A percentile compares a stretch with the other conserved stretches of the same genome.
phyloP scores from a whole-genome alignment of 2,797 vertebrate genomes.

The Pangasius larnaudii region DNA sequence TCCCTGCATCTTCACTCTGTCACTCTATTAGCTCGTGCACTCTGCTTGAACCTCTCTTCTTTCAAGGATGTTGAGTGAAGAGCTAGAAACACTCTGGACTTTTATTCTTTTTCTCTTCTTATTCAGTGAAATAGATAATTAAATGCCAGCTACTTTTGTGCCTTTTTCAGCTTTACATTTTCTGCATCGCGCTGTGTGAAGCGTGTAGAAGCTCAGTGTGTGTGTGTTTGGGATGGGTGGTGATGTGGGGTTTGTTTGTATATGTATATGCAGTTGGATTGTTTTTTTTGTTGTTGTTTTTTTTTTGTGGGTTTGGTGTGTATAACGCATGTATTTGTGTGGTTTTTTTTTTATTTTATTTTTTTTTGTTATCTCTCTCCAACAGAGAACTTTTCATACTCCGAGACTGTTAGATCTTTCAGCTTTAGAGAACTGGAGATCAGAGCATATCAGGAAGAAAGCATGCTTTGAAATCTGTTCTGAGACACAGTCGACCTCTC shows the following conservation, averaged over 20 bases:
- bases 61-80: conserved; percentile 21
- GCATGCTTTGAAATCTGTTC: conserved; percentile 70
- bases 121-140: background rate
- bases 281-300: background rate
- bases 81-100: background rate
- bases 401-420: conserved; percentile 52
- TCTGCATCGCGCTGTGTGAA: conserved; percentile 3
- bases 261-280: conserved; percentile 1
- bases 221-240: conserved; percentile 46
- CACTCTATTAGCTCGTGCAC: conserved; percentile 63
- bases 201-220: conserved; percentile 26
- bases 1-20: conserved; percentile 77
- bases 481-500: conserved; percentile 68
- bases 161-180: background rate
- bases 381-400: conserved; percentile 70
- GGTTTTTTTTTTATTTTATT: background rate
- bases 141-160: conserved; percentile 7
- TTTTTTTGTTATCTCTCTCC: conserved; percentile 62
- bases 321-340: conserved; percentile 53
- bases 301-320: conserved; percentile 2
- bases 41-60: conserved; percentile 48
- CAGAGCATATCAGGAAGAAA: conserved; percentile 65
- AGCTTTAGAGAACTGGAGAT: conserved; percentile 69
- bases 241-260: conserved; percentile 25
- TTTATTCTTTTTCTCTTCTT: background rate